phyloP scores from a whole-genome alignment of 2,113 vertebrate species.

The Atrichornis clamosus region DNA sequence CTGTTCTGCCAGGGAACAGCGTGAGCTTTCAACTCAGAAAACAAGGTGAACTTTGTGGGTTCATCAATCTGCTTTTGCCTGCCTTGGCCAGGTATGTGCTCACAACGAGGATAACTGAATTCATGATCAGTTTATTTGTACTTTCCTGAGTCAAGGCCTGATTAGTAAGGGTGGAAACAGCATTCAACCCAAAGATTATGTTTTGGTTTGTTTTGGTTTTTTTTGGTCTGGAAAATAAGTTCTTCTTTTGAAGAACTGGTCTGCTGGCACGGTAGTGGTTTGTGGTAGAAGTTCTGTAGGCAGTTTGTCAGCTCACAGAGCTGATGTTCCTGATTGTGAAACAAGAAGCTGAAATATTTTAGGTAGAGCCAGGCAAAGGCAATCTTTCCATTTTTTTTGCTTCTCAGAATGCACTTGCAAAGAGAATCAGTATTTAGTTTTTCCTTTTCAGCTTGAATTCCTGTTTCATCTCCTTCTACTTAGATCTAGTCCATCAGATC shows the following conservation, averaged over 20 bases:
- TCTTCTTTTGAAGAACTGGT: not conserved
- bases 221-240: not conserved
- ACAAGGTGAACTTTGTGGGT: slow-evolving; percentile 23
- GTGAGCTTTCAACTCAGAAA: slow-evolving; percentile 28
- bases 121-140: not conserved
- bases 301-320: not conserved
- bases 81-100: not conserved
- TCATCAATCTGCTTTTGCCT: slow-evolving; percentile 4
- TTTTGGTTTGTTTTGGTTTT: not conserved
- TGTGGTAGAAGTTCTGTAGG: not conserved
- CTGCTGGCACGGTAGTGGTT: not conserved
- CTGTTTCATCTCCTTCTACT: not conserved
- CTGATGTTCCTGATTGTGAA: not conserved
- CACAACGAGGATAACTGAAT: not conserved
- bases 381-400: not conserved
- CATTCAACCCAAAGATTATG: not conserved
- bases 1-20: slow-evolving; percentile 47
- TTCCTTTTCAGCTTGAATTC: not conserved
- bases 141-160: not conserved
- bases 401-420: not conserved
- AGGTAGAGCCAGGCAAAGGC: not conserved
- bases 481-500: not conserved
- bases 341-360: not conserved
- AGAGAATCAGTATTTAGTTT: not conserved
- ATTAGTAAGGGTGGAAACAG: not conserved